A percentile compares a stretch with the other conserved stretches of the same genome.
Conservation (phyloP, 2,113 vertebrate genomes). For the Aldabrachelys gigantea region DNA sequence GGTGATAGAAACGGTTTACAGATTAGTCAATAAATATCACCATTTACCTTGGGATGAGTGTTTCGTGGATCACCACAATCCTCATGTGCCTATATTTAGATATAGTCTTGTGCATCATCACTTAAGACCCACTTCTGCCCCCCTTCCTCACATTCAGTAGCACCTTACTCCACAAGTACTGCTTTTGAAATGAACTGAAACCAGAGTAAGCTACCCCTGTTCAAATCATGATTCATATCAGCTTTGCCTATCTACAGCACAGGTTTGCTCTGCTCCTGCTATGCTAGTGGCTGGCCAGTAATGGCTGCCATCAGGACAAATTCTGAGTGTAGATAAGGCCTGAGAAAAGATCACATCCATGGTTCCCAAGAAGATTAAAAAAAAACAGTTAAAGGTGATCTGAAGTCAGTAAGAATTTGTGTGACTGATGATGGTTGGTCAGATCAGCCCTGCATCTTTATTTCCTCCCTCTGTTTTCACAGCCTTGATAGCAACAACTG, state of each 20-base stretch:
- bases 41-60: neutral
- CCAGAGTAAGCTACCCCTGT: neutral
- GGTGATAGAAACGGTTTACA: conserved; percentile 7
- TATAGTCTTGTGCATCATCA: neutral
- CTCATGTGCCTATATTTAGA: neutral
- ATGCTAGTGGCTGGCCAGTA: neutral
- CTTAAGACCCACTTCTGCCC: neutral
- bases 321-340: neutral
- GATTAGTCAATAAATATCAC: conserved; percentile 31
- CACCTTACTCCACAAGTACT: neutral
- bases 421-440: neutral
- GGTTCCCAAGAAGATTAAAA: neutral
- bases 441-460: neutral
- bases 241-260: neutral
- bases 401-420: neutral
- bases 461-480: neutral
- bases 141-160: neutral
- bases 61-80: neutral
- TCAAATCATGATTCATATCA: neutral
- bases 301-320: neutral
- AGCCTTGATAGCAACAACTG: neutral
- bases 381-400: neutral
- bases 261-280: neutral
- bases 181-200: neutral
- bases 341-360: neutral